Base-by-base conservation (phyloP, 2,888 invertebrate genomes). In the Seira musarum region DNA sequence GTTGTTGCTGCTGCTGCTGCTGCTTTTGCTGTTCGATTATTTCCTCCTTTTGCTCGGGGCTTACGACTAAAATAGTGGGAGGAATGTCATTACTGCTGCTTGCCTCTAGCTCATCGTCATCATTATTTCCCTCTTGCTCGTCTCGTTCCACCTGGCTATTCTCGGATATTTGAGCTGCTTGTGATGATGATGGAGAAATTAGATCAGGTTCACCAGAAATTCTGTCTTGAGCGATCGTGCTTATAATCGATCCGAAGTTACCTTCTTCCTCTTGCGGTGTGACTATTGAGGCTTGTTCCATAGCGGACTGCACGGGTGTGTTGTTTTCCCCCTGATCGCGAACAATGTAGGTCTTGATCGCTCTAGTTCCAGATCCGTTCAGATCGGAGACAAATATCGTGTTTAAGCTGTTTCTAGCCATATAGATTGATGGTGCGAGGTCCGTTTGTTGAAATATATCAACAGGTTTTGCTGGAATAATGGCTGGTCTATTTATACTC, bases 401-500 rank as follows among this genome's bases (percentile, higher is more conserved):
- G 65, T 79, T 72, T 3, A 79, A 72, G 53, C 73, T 79, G 30
- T 79, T 72, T 63, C 73, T 24, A 46, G 79, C 79, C 72, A 68
- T 79, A 67, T 79, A 79, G 5, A 79, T 57, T 35, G 79, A 73
- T 25, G 79, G 79, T 19, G 72, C 72, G 10, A 79, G 65, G 1
- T 79, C 68, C 3, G 68, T 8, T 1, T 46, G 30, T 1, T 71
- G 53, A 49, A 65, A 64, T 21, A 79, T 79, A 72, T 79, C 79
- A 79, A 79, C 79, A 73, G 79, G 79, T 79, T 64, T 72, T 0
- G 79, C 79, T 24, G 67, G 35, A 53, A 79, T 79, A 63, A 79
- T 73, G 30, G 69, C 73, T 17, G 79, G 73, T 19, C 63, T 53
- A 13, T 49, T 49, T 2, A 49, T 13, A 6, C 53, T 57, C 49